Evolutionary conservation across 2,888 invertebrate species (phyloP).

Genomic region (Ramazzottius varieornatus): DNA sequence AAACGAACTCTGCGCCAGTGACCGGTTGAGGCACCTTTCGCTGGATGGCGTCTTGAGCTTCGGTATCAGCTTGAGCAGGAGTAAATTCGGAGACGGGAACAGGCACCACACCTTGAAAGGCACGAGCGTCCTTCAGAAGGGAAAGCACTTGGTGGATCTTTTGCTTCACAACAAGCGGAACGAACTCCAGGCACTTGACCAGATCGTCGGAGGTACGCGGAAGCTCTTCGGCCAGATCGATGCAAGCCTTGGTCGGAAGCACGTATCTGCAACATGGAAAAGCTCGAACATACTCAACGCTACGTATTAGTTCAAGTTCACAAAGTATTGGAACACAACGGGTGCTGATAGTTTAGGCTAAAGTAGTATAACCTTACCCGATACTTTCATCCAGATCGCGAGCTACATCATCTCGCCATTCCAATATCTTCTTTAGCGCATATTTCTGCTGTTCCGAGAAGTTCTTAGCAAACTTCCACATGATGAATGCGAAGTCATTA

Average conservation of each 20-base stretch:
- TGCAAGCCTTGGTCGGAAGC: not conserved
- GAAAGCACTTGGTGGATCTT: not conserved
- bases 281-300: no score
- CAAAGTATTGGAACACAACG: no score
- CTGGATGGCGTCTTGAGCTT: not conserved
- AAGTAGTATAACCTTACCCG: no score
- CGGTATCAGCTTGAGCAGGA: not conserved
- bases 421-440: slow-evolving; percentile 50
- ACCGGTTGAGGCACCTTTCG: not conserved
- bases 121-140: not conserved
- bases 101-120: not conserved
- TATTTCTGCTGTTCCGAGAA: slow-evolving; percentile 61
- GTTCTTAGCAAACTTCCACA: slow-evolving; percentile 43
- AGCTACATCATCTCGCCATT: slow-evolving; percentile 64
- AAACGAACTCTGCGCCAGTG: not conserved
- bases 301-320: no score
- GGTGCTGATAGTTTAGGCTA: no score
- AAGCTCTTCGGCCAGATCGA: not conserved
- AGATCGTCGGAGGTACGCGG: not conserved
- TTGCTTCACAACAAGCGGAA: not conserved
- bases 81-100: not conserved
- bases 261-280: not conserved
- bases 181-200: not conserved
- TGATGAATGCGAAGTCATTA: slow-evolving; percentile 45
- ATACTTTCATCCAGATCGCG: slow-evolving; percentile 67